These are phyloP conservation scores for Drusus annulatus DNA, from an alignment of 1,140 invertebrate genomes.

Conservation along the genomic window DNA sequence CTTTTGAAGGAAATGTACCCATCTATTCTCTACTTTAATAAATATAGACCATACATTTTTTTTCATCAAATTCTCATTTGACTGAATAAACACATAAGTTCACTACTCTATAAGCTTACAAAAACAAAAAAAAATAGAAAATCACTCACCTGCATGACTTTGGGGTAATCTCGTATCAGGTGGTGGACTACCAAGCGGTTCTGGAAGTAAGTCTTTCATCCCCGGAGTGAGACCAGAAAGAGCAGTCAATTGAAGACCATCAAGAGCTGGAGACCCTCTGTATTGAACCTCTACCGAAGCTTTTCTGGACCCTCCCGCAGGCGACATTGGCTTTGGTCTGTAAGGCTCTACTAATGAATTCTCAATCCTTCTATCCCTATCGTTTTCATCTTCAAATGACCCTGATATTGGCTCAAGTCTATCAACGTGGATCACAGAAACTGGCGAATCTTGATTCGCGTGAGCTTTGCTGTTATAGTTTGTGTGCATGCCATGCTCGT, in stretches of 20 bases:
- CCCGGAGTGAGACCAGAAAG: background rate
- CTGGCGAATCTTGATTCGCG: conserved; percentile 63
- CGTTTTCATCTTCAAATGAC: conserved; percentile 60
- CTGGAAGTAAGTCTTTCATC: conserved; percentile 43
- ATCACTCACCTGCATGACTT: conserved; percentile 47
- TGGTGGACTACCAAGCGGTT: conserved; percentile 52
- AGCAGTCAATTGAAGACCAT: background rate
- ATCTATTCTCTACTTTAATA: too few relatives aligned
- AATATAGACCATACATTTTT: too few relatives aligned
- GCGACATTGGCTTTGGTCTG: conserved; percentile 55
- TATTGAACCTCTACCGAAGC: conserved; percentile 43
- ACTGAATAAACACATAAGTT: too few relatives aligned
- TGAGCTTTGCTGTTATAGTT: conserved; percentile 61
- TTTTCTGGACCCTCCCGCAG: conserved; percentile 47
- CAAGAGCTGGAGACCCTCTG: conserved; percentile 45
- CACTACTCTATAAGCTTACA: too few relatives aligned
- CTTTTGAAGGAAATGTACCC: too few relatives aligned
- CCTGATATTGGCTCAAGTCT: conserved; percentile 60
- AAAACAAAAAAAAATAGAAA: too few relatives aligned
- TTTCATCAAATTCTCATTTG: too few relatives aligned
- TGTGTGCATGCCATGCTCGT: conserved; percentile 39
- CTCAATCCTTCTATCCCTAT: conserved; percentile 60
- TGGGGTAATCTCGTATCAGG: conserved; percentile 53
- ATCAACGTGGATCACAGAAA: conserved; percentile 67
- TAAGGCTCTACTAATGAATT: conserved; percentile 64